Conservation (phyloP, 2,888 invertebrate species). For the Rhyacophila evoluta region DNA sequence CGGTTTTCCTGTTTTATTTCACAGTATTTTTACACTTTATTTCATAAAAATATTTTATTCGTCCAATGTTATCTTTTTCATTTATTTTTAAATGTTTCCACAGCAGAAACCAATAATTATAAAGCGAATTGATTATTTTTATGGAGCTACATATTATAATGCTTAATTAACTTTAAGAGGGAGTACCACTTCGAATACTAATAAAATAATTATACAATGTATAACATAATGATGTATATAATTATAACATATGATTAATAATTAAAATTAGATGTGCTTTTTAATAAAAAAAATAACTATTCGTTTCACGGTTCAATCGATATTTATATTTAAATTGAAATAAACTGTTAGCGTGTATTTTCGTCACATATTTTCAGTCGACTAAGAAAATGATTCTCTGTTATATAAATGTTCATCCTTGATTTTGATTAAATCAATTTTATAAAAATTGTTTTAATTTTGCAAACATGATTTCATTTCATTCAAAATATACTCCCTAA, state of each 20-base stretch:
- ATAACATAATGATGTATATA: slow-evolving; percentile 20
- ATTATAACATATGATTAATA: background rate
- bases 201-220: background rate
- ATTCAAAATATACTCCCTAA: background rate
- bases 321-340: background rate
- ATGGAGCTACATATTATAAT: background rate
- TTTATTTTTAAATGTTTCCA: background rate
- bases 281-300: background rate
- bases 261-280: slow-evolving; percentile 6
- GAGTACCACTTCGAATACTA: slow-evolving; percentile 12
- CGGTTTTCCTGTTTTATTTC: too few relatives aligned
- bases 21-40: too few relatives aligned
- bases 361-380: slow-evolving; percentile 14
- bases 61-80: too few relatives aligned
- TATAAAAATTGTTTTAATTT: slow-evolving; percentile 37
- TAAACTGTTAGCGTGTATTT: slow-evolving; percentile 13
- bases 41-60: too few relatives aligned
- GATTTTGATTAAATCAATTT: slow-evolving; percentile 43
- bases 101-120: background rate
- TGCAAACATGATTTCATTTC: slow-evolving; percentile 1
- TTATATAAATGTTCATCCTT: slow-evolving; percentile 38
- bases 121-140: background rate
- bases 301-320: slow-evolving; percentile 3
- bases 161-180: background rate
- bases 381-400: slow-evolving; percentile 30